Evolutionary conservation across 1,140 invertebrate species (phyloP).

Genomic region (Drosophila ogumai): DNA sequence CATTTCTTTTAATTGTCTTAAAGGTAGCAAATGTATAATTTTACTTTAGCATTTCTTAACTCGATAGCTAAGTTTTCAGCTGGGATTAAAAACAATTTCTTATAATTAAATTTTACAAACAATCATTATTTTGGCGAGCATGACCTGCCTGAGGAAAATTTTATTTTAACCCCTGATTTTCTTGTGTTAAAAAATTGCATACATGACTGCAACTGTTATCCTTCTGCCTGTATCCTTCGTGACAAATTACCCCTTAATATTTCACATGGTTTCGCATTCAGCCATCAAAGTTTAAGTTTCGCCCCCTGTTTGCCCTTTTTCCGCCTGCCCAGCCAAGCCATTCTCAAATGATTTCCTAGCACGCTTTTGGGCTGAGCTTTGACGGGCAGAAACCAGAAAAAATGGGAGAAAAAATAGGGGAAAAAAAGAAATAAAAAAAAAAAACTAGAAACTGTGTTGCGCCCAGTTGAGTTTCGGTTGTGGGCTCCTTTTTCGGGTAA

Average conservation of each 20-base stretch:
- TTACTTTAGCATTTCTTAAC: too few relatives aligned
- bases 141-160: not conserved
- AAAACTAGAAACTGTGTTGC: constrained; percentile 29
- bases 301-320: constrained; percentile 4
- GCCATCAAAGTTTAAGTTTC: constrained; percentile 37
- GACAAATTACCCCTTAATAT: constrained; percentile 51
- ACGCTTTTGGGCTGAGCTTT: constrained; percentile 54
- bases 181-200: constrained; percentile 13
- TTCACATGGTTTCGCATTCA: constrained; percentile 39
- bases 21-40: too few relatives aligned
- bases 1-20: too few relatives aligned
- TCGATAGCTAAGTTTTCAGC: not conserved
- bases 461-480: constrained; percentile 49
- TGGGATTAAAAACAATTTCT: not conserved
- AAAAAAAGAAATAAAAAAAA: constrained; percentile 3
- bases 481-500: constrained; percentile 50
- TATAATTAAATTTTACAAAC: not conserved
- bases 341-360: constrained; percentile 62
- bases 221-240: constrained; percentile 14
- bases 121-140: not conserved
- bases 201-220: constrained; percentile 11
- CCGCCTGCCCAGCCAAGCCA: constrained; percentile 9
- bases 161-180: not conserved
- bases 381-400: constrained; percentile 1
- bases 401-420: not conserved